phyloP scores from a whole-genome alignment of 1,140 invertebrate species.

The Parapsyche elsis region DNA sequence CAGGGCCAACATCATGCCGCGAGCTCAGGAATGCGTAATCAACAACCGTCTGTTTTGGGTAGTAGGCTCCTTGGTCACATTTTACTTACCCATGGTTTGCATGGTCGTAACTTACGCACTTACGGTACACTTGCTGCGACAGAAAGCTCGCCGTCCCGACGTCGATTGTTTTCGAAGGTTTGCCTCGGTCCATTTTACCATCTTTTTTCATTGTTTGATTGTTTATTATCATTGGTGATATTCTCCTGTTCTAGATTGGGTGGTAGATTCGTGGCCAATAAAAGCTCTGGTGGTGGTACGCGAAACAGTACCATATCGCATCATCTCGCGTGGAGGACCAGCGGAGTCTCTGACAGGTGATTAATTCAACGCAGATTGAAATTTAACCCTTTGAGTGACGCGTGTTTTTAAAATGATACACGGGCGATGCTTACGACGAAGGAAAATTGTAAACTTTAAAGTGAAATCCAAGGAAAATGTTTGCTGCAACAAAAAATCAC shows the following conservation, averaged over 20 bases:
- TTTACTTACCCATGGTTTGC: slow-evolving; percentile 93
- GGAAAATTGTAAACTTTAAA: too few species aligned
- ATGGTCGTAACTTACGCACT: slow-evolving; percentile 86
- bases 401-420: too few species aligned
- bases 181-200: too few species aligned
- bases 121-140: slow-evolving; percentile 85
- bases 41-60: slow-evolving; percentile 89
- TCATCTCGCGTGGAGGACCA: slow-evolving; percentile 52
- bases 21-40: slow-evolving; percentile 80
- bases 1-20: slow-evolving; percentile 80
- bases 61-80: slow-evolving; percentile 88
- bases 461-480: too few species aligned
- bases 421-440: too few species aligned
- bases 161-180: slow-evolving; percentile 63
- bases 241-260: slow-evolving; percentile 50
- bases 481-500: too few species aligned
- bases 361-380: too few species aligned
- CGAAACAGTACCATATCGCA: slow-evolving; percentile 46
- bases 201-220: background rate
- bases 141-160: slow-evolving; percentile 76
- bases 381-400: too few species aligned
- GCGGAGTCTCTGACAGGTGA: slow-evolving; percentile 52
- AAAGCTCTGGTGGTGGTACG: slow-evolving; percentile 23
- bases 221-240: slow-evolving; percentile 3
- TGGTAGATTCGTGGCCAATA: slow-evolving; percentile 36